Conservation (phyloP, 2,888 invertebrate species). For the Beris chalybata region DNA sequence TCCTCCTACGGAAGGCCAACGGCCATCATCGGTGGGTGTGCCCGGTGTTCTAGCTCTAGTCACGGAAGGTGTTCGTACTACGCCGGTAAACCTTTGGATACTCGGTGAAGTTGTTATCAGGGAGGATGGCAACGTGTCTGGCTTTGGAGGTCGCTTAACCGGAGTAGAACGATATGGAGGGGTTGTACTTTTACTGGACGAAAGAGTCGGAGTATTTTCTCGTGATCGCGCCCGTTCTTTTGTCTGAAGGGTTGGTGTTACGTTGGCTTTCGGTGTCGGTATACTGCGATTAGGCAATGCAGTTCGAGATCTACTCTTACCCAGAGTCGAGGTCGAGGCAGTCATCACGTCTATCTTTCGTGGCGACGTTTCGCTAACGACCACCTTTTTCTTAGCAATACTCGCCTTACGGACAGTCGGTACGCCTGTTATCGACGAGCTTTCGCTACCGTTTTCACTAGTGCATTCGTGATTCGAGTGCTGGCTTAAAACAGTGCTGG, state of each 20-base stretch:
- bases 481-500: slow-evolving; percentile 44
- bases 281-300: slow-evolving; percentile 61
- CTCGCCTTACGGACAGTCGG: slow-evolving; percentile 46
- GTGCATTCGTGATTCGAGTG: slow-evolving; percentile 55
- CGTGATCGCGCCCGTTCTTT: slow-evolving; percentile 64
- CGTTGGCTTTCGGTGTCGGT: slow-evolving; percentile 58
- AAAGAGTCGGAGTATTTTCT: slow-evolving; percentile 61
- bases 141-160: slow-evolving; percentile 52
- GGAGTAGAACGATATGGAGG: slow-evolving; percentile 44
- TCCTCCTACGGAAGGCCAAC: slow-evolving; percentile 63
- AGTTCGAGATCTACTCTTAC: slow-evolving; percentile 58
- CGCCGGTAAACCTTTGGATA: slow-evolving; percentile 47
- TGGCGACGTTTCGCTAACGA: slow-evolving; percentile 59
- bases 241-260: slow-evolving; percentile 59
- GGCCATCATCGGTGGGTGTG: slow-evolving; percentile 69
- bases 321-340: slow-evolving; percentile 39
- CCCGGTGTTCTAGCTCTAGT: slow-evolving; percentile 65
- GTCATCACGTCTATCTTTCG: slow-evolving; percentile 38
- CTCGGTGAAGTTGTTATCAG: slow-evolving; percentile 53
- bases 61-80: slow-evolving; percentile 57
- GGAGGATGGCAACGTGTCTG: slow-evolving; percentile 60
- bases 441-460: slow-evolving; percentile 76
- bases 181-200: slow-evolving; percentile 56
- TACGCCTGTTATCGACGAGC: slow-evolving; percentile 68
- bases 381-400: slow-evolving; percentile 63